phyloP scores from a whole-genome alignment of 1,140 invertebrate species.

The Drosophila parvula region DNA sequence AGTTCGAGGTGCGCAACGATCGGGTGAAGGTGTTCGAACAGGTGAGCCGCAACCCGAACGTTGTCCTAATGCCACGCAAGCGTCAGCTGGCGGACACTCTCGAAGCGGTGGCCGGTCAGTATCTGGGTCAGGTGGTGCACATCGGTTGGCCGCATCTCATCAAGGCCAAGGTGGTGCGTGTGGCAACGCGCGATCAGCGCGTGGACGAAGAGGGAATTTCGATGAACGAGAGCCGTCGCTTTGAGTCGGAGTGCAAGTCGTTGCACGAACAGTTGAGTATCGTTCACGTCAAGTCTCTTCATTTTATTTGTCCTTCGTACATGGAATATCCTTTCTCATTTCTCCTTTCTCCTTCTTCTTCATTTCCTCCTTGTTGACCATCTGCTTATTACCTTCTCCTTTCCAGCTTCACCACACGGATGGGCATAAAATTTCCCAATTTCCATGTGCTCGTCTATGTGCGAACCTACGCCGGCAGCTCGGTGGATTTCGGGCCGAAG shows the following conservation, averaged over 20 bases:
- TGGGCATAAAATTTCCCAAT: constrained; percentile 91
- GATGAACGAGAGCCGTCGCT: constrained; percentile 52
- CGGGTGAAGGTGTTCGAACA: constrained; percentile 95
- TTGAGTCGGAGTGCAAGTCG: constrained; percentile 60
- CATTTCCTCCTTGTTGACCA: too few species aligned
- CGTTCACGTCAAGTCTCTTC: too few species aligned
- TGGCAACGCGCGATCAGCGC: constrained; percentile 48
- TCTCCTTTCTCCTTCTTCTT: too few species aligned
- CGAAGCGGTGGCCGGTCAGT: constrained; percentile 86
- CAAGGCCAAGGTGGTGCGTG: constrained; percentile 86
- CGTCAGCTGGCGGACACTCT: constrained; percentile 76
- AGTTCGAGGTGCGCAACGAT: constrained; percentile 88
- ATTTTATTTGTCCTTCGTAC: too few species aligned
- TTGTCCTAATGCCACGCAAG: constrained; percentile 88
- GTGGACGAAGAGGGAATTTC: constrained; percentile 44
- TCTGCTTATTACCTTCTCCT: constrained; percentile 3
- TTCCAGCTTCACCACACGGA: constrained; percentile 86
- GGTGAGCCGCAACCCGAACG: constrained; percentile 90
- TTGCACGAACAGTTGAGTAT: constrained; percentile 78
- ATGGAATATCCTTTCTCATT: too few species aligned
- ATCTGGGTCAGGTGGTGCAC: constrained; percentile 90
- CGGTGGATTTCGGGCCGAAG: constrained; percentile 85
- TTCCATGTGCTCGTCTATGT: constrained; percentile 90
- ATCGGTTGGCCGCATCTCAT: constrained; percentile 95
- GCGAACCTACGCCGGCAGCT: constrained; percentile 88